Evolutionary conservation across 2,888 invertebrate genomes (phyloP), one percentile per base, ranked within the genome.

Genomic region (Volucella zonaria): DNA sequence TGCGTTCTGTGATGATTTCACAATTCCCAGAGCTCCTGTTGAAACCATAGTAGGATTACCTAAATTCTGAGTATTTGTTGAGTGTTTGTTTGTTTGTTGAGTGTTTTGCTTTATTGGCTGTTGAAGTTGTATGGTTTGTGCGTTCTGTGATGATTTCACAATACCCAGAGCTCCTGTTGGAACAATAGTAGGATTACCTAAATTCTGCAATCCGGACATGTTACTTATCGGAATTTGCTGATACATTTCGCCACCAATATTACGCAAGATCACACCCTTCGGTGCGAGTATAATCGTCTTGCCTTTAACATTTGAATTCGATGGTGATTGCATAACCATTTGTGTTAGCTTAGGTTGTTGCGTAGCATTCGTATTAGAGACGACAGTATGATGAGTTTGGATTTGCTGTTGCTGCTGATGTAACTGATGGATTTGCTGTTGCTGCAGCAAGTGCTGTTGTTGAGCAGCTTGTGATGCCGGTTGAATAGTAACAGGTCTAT

Each of bases 161-260:
- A n/a, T n/a, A n/a, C n/a, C n/a, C 6, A 91, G 91, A 86, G 91
- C 90, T 40, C 91, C 91, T 52, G 90, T 90, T 42, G 91, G 91
- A 89, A 91, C 89, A 3, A 91, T 88, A 59, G 91, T 91, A 3
- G 90, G 89, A 51, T 88, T 88, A 62, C 89, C 89, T 9, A 91
- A 87, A 42, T 89, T 89, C 59, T 90, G 89, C 79, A 92, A 74
- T 4, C 89, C 89, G 31, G 90, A 88, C 40, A 92, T 90, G 87
- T 91, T 92, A 52, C 91, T 90, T n/a, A 92, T 90, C 10, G 92
- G 92, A 81, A 92, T 92, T 86, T 91, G 92, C 71, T 92, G 92
- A 86, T 91, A 92, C 88, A 92, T 90, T 70, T 91, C 92, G 2
- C 91, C 90, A 1, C 92, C 92, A 71, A 92, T 92, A 75, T 90